Conservation (phyloP, 2,113 vertebrate genomes). For the Nicator chloris region DNA sequence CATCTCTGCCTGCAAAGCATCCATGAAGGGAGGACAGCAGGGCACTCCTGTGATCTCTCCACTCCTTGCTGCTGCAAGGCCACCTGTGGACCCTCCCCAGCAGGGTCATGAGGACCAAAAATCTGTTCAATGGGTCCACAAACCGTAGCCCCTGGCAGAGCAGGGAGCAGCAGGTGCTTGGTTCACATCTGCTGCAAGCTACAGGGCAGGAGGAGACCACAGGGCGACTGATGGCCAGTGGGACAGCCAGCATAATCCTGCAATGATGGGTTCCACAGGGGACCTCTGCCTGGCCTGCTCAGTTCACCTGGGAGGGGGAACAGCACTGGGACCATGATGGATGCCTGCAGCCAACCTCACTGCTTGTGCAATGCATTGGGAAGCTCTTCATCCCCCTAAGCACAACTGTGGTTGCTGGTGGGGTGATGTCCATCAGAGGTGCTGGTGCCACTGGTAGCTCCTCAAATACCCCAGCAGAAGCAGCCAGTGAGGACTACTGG, state of each 20-base stretch:
- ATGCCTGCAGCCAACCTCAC: not conserved
- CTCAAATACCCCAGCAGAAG: not conserved
- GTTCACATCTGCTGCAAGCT: not conserved
- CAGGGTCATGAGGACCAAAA: not conserved
- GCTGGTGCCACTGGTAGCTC: not conserved
- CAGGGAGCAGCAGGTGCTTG: not conserved
- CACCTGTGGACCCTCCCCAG: not conserved
- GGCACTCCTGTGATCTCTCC: not conserved
- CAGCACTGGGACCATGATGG: not conserved
- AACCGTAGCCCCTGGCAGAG: not conserved
- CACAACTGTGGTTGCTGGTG: not conserved
- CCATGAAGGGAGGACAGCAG: not conserved
- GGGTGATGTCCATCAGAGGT: not conserved
- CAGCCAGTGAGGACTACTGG: not conserved
- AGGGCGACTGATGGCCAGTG: fast-evolving
- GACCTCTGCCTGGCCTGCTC: fast-evolving
- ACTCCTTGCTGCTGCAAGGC: not conserved
- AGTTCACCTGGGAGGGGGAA: not conserved
- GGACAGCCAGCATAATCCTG: not conserved
- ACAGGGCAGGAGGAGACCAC: not conserved
- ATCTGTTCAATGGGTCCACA: not conserved
- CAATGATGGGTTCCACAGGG: fast-evolving
- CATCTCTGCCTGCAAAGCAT: not conserved
- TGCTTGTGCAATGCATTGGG: fast-evolving
- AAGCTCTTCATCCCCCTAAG: not conserved